Percentiles rank a stretch among this genome's conserved stretches.
Conservation (phyloP, 2,888 invertebrate genomes). For the Plemyria rubiginata region DNA sequence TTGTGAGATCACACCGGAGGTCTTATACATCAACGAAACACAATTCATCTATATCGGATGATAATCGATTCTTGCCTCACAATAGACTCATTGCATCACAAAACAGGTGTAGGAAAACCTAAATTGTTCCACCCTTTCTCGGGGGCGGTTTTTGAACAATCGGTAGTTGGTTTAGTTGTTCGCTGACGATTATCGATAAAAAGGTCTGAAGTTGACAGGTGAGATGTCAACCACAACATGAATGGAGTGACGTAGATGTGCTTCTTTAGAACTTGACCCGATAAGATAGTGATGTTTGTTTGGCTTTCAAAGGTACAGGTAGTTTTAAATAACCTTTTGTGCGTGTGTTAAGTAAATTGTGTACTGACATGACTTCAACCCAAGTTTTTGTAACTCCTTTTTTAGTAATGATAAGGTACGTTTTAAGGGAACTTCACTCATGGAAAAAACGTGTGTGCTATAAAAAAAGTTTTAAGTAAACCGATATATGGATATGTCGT, state of each 20-base stretch:
- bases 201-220: slow-evolving; percentile 79
- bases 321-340: slow-evolving; percentile 54
- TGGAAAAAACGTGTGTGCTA: too few relatives aligned
- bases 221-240: slow-evolving; percentile 71
- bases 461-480: too few relatives aligned
- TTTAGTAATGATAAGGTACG: not conserved
- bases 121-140: slow-evolving; percentile 77
- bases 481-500: too few relatives aligned
- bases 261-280: slow-evolving; percentile 66
- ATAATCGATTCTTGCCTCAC: slow-evolving; percentile 76
- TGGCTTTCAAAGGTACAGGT: slow-evolving; percentile 48
- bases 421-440: not conserved
- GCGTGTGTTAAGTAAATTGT: slow-evolving; percentile 43
- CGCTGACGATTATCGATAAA: slow-evolving; percentile 72
- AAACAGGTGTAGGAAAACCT: slow-evolving; percentile 74
- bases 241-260: slow-evolving; percentile 42
- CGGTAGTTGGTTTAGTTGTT: slow-evolving; percentile 51
- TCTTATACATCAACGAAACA: slow-evolving; percentile 57
- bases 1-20: slow-evolving; percentile 65
- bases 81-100: slow-evolving; percentile 69
- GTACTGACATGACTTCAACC: slow-evolving; percentile 28
- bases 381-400: slow-evolving; percentile 6
- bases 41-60: slow-evolving; percentile 65
- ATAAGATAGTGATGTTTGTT: slow-evolving; percentile 59
- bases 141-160: slow-evolving; percentile 77